Evolutionary conservation across 2,888 invertebrate genomes (phyloP).

Genomic region (Caenorhabditis parvicauda): DNA sequence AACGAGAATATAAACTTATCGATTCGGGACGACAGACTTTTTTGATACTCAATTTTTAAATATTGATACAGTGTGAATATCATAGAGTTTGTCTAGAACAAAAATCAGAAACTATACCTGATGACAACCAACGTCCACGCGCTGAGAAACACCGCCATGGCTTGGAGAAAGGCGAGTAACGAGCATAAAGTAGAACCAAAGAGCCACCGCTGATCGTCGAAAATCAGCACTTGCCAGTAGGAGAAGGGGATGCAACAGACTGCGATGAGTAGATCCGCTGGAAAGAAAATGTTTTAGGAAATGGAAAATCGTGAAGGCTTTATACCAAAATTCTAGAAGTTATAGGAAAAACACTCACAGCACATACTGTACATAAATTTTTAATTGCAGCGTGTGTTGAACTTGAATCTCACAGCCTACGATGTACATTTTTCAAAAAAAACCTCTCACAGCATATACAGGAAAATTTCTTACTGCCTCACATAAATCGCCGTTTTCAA

Average conservation of each 20-base stretch:
- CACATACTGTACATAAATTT: too few relatives aligned
- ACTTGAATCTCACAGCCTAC: too few relatives aligned
- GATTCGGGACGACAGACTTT: neutral
- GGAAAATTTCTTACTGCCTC: too few relatives aligned
- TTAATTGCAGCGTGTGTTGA: too few relatives aligned
- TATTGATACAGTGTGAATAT: neutral
- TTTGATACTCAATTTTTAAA: neutral
- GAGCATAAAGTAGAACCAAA: conserved; percentile 65
- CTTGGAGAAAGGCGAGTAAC: conserved; percentile 64
- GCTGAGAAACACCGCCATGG: conserved; percentile 64
- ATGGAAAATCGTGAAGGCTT: neutral
- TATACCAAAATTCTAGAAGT: too few relatives aligned
- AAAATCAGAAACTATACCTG: conserved; percentile 21
- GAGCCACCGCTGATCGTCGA: conserved; percentile 64
- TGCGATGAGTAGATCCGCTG: conserved; percentile 65
- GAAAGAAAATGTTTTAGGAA: too few relatives aligned
- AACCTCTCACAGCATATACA: too few relatives aligned
- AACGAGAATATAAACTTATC: neutral
- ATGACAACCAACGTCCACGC: conserved; percentile 66
- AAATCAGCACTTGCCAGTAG: conserved; percentile 65
- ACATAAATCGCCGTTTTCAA: too few relatives aligned
- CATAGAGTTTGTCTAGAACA: neutral
- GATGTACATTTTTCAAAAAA: too few relatives aligned
- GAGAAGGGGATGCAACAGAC: conserved; percentile 66
- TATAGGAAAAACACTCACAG: too few relatives aligned